These are phyloP conservation scores for Rhinopomastus cyanomelas DNA, from an alignment of 2,113 vertebrate genomes.

Conservation along the genomic window DNA sequence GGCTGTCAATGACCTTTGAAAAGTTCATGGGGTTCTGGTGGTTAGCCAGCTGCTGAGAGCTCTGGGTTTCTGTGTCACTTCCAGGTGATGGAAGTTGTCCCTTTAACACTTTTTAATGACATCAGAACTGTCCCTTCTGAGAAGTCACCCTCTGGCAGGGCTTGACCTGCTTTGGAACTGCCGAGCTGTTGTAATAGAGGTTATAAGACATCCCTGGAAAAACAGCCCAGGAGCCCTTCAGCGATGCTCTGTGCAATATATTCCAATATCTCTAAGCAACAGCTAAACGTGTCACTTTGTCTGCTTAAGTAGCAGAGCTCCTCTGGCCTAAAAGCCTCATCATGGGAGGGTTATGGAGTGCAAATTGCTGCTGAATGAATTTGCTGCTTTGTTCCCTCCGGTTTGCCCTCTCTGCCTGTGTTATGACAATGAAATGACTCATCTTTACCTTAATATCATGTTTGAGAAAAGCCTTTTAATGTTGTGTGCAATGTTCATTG, in stretches of 20 bases:
- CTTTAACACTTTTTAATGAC: background rate
- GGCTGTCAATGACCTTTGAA: background rate
- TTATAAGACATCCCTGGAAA: accelerated
- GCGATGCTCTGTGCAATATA: background rate
- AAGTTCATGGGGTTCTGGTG: background rate
- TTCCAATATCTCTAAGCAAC: constrained; percentile 44
- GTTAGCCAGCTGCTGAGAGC: background rate
- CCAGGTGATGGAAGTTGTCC: accelerated
- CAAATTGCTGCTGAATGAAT: constrained; percentile 29
- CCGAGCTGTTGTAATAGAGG: accelerated
- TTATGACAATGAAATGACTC: constrained; percentile 11
- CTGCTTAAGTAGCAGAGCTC: constrained; percentile 24
- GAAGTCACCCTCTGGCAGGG: background rate
- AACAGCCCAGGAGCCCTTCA: background rate
- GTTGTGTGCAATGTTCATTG: background rate
- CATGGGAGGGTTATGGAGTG: background rate
- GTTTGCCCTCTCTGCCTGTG: background rate
- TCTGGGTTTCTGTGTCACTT: background rate
- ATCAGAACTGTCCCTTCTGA: background rate
- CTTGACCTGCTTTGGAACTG: background rate
- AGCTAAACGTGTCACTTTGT: background rate
- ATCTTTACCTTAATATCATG: background rate
- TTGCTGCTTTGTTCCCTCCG: background rate
- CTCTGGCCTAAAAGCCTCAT: constrained; percentile 17
- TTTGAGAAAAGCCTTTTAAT: background rate